Base-by-base conservation (phyloP, 2,797 vertebrate genomes). In the Pseudochaenichthys georgianus region DNA sequence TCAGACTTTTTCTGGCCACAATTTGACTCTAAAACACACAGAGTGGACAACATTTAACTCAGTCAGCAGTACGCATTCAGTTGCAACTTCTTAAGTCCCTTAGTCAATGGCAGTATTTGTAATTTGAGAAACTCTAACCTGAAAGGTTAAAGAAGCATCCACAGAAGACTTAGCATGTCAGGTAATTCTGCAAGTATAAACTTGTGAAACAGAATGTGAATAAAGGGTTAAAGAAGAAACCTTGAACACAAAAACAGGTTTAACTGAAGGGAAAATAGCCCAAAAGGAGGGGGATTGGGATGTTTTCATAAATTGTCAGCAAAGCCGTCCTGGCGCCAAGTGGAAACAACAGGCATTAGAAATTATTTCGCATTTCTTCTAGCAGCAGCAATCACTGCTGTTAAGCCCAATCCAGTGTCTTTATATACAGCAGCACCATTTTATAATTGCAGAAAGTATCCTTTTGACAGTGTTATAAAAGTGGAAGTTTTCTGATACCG, bases 21-120 rank as follows among this genome's bases (percentile, higher is more conserved):
- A 43, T 88, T 73, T 79, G 48, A 64, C 50, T 73, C 65, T 68
- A 78, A 85, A 81, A 83, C 85, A 72, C 63, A 70, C 53, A 38
- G 73, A 81, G 70, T 81, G 71, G 78, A 82, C 80, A 74, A 45
- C 67, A 62, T 88, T 84, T 83, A 84, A 78, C 54, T 46, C n/a
- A 4, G 62, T 52, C 54, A 77, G 61, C 73, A 70, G 42, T 63
- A 21, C 57, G 52, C 41, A 51, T 19, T 53, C 52, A 75, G 72
- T 5, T 69, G 70, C 62, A 80, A 65, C 66, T 42, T 54, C 61
- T 42, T 54, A 53, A 77, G 53, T 51, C 74, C 13, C 38, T 70
- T 17, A 31, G 23, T 66, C 65, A 71, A 80, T 83, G 62, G 64
- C 23, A 47, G 43, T 5, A 51, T 68, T 74, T 62, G 53, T 51